phyloP scores from a whole-genome alignment of 2,888 invertebrate genomes.

The Drosophila colorata region DNA sequence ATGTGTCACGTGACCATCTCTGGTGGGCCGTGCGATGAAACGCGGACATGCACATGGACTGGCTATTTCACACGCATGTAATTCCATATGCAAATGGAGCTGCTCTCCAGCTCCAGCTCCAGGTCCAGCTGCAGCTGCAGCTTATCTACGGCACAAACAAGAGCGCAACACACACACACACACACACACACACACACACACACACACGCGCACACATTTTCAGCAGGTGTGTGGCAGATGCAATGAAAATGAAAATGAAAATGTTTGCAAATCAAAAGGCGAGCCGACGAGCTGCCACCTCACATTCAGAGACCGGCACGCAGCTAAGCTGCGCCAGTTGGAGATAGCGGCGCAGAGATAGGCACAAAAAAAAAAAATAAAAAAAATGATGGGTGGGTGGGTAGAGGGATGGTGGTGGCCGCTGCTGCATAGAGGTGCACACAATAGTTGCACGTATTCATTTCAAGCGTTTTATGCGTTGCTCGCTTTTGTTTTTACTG shows the following conservation, averaged over 20 bases:
- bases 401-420: background rate
- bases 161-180: slow-evolving; percentile 27
- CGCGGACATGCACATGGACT: slow-evolving; percentile 4
- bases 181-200: slow-evolving; percentile 17
- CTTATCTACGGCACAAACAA: slow-evolving; percentile 58
- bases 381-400: too few relatives aligned
- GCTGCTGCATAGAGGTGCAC: slow-evolving; percentile 21
- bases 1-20: too few relatives aligned
- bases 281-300: slow-evolving; percentile 14
- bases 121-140: slow-evolving; percentile 30
- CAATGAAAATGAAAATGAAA: slow-evolving; percentile 63
- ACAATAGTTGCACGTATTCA: slow-evolving; percentile 72
- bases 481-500: slow-evolving; percentile 62
- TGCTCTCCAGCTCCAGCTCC: slow-evolving; percentile 2
- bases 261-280: slow-evolving; percentile 69
- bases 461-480: slow-evolving; percentile 75
- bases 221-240: slow-evolving; percentile 33
- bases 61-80: slow-evolving; percentile 53
- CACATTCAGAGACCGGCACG: background rate
- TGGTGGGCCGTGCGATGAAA: background rate
- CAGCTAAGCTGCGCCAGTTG: slow-evolving; percentile 2
- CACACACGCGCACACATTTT: background rate
- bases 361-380: slow-evolving; percentile 7
- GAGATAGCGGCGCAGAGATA: slow-evolving; percentile 13
- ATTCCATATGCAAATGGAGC: slow-evolving; percentile 68